phyloP scores from a whole-genome alignment of 2,888 invertebrate species.

The Embidobia sp. region DNA sequence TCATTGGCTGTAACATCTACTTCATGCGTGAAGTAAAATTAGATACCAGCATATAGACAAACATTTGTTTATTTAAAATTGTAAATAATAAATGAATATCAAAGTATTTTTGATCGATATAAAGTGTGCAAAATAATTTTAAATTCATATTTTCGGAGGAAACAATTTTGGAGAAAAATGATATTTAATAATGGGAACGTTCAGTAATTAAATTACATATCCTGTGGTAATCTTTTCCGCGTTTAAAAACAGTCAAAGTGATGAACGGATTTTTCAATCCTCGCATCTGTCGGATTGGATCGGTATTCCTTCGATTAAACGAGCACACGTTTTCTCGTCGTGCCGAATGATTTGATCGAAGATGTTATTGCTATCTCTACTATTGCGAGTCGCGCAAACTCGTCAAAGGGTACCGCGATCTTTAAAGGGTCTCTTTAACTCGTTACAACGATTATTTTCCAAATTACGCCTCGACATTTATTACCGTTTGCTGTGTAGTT shows the following conservation, averaged over 20 bases:
- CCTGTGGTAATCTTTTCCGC: slow-evolving; percentile 40
- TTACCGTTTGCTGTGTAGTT: neutral
- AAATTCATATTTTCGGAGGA: too few species aligned
- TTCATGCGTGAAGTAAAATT: neutral
- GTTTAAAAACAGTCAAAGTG: slow-evolving; percentile 45
- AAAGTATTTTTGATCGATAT: too few species aligned
- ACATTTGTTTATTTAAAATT: too few species aligned
- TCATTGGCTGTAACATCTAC: slow-evolving; percentile 7
- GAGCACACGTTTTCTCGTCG: slow-evolving; percentile 55
- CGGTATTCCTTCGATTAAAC: slow-evolving; percentile 54
- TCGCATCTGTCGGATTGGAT: slow-evolving; percentile 39
- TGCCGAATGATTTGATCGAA: slow-evolving; percentile 55
- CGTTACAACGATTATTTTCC: slow-evolving; percentile 25
- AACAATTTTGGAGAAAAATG: slow-evolving; percentile 6
- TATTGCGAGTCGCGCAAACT: slow-evolving; percentile 38
- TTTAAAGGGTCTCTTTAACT: slow-evolving; percentile 8
- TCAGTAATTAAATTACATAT: slow-evolving; percentile 35
- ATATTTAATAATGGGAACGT: slow-evolving; percentile 8
- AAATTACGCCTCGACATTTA: slow-evolving; percentile 7
- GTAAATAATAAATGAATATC: too few species aligned
- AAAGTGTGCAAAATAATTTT: too few species aligned
- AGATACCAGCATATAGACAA: too few species aligned
- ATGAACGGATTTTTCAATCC: slow-evolving; percentile 37
- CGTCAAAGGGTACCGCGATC: slow-evolving; percentile 60
- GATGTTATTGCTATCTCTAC: slow-evolving; percentile 49